Evolutionary conservation across 92 coral and sea anemone genomes (phyloP), one percentile per base, ranked within the genome.

Genomic region (Scolanthus callimorphus): DNA sequence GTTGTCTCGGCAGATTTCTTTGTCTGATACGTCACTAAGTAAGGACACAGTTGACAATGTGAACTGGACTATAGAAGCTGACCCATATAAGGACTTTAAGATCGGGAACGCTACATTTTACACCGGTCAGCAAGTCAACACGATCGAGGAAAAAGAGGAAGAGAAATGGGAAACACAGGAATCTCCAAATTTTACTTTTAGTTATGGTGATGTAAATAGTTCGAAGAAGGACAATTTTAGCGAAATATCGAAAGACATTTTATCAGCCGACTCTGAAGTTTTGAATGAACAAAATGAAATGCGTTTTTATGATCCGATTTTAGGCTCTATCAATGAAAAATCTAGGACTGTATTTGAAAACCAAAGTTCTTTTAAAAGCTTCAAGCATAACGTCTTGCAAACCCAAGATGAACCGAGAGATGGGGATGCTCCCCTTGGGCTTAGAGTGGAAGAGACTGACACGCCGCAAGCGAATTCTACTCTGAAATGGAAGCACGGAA

Each of bases 131-230:
- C 13, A 55, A 19, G 75, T 68, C 1, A 60, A 56, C 17, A 68
- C 75, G 8, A 57, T 57, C 43, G 65, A 68, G 45, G 75, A 68
- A 57, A 52, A 38, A 39, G 75, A 49, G 44, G 75, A 68, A 57
- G 25, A 22, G 24, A 26, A 38, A 15, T 9, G 25, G 1, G 39
- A 24, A 43, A 62, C 17, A 9, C 11, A 21, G 17, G 52, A 20
- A 21, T 6, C 11, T 19, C 41, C 41, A 15, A 46, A 46, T 20
- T 46, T 46, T 19, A 46, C 4, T 9, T 46, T 46, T 20, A 21
- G 52, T 9, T 46, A 6, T 10, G 11, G 4, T 9, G 22, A 9
- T 46, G 22, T 11, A 4, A 46, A 46, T 34, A 15, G 15, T 34
- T 34, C 41, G 6, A 6, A 6, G 8, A 15, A 34, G 6, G 41